These are phyloP conservation scores for Laterallus jamaicensis DNA, from an alignment of 2,113 vertebrate genomes.

Conservation along the genomic window DNA sequence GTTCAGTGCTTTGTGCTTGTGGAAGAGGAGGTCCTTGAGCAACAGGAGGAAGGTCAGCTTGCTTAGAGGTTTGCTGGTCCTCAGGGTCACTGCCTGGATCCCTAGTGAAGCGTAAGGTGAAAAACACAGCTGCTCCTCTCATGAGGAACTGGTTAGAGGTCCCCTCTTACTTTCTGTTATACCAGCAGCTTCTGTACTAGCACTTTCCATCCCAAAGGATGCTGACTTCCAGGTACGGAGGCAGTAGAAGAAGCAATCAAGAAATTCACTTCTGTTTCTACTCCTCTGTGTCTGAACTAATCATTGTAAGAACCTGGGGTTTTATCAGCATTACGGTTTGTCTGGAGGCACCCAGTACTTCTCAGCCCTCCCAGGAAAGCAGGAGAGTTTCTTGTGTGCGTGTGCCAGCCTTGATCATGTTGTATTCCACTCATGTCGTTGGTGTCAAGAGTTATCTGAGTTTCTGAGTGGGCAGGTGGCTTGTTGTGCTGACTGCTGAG, in stretches of 20 bases:
- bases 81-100: neutral
- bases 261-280: neutral
- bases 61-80: neutral
- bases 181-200: neutral
- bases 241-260: neutral
- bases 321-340: neutral
- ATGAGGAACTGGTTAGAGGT: neutral
- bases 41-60: neutral
- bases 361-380: neutral
- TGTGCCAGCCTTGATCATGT: neutral
- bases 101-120: neutral
- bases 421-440: neutral
- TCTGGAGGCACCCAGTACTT: neutral
- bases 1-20: neutral
- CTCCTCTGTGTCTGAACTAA: neutral
- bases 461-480: neutral
- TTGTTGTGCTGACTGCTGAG: neutral
- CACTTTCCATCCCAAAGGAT: neutral
- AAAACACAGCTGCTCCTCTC: neutral
- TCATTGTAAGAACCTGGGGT: neutral
- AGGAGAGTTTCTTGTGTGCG: neutral
- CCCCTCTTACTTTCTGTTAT: neutral
- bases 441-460: neutral
- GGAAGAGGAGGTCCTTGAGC: neutral
- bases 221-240: neutral